These are phyloP conservation scores for Tetheella fluctuosa DNA, from an alignment of 2,888 invertebrate species.

Conservation along the genomic window DNA sequence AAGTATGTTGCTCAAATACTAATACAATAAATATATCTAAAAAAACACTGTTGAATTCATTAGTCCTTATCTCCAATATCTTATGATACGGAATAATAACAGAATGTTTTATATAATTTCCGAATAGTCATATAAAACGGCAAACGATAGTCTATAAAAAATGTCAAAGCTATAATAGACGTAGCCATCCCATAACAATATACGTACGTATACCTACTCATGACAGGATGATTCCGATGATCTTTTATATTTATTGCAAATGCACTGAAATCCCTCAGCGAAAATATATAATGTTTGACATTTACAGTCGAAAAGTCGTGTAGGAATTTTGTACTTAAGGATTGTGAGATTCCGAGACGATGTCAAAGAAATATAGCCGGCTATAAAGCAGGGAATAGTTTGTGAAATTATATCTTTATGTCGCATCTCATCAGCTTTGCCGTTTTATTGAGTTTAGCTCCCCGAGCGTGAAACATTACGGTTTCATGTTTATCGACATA, in stretches of 20 bases:
- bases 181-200: too few relatives aligned
- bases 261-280: not conserved
- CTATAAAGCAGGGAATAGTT: conserved; percentile 56
- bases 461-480: conserved; percentile 34
- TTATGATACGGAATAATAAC: too few relatives aligned
- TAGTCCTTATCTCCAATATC: too few relatives aligned
- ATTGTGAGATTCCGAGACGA: conserved; percentile 31
- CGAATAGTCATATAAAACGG: too few relatives aligned
- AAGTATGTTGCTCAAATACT: too few relatives aligned
- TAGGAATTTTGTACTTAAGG: conserved; percentile 36
- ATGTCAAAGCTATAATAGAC: too few relatives aligned
- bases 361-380: conserved; percentile 45
- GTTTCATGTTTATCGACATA: conserved; percentile 43
- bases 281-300: conserved; percentile 12
- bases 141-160: too few relatives aligned
- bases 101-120: too few relatives aligned
- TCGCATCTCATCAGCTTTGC: conserved; percentile 53
- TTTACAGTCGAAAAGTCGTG: conserved; percentile 42
- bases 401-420: conserved; percentile 54
- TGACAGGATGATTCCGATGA: conserved; percentile 20
- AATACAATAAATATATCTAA: too few relatives aligned
- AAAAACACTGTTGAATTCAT: too few relatives aligned
- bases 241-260: conserved; percentile 20
- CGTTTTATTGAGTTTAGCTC: conserved; percentile 50
- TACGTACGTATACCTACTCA: conserved; percentile 16